These are phyloP conservation scores for Maniola hyperantus DNA, from an alignment of 2,888 invertebrate species.

Conservation along the genomic window DNA sequence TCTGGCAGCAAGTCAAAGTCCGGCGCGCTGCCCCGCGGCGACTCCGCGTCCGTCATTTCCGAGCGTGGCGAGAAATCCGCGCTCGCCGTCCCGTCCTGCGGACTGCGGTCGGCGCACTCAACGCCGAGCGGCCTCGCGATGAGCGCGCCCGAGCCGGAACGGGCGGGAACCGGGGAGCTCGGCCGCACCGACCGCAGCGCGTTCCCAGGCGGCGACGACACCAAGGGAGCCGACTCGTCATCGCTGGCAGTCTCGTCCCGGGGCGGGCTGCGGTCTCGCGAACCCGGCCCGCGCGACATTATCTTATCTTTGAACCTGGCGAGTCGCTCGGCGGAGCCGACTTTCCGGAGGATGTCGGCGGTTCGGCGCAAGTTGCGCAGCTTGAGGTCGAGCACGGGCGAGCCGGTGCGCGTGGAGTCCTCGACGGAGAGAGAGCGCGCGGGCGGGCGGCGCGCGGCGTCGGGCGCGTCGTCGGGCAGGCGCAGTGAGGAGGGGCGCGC, in stretches of 20 bases:
- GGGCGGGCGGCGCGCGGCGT: constrained; percentile 42
- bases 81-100: constrained; percentile 50
- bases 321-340: constrained; percentile 69
- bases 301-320: constrained; percentile 69
- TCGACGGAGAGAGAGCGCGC: constrained; percentile 71
- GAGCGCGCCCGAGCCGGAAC: constrained; percentile 35
- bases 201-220: constrained; percentile 60
- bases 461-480: constrained; percentile 53
- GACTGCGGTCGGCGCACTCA: constrained; percentile 50
- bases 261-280: constrained; percentile 67
- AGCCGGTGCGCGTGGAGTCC: constrained; percentile 59
- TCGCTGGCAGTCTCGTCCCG: constrained; percentile 81
- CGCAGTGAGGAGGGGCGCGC: constrained; percentile 62
- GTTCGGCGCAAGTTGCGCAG: constrained; percentile 63
- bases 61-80: constrained; percentile 71
- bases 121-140: constrained; percentile 45
- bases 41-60: constrained; percentile 68
- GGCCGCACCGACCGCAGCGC: constrained; percentile 41
- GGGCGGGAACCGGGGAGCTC: constrained; percentile 43
- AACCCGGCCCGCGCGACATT: constrained; percentile 58
- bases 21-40: constrained; percentile 56
- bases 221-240: constrained; percentile 87
- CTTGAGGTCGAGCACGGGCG: constrained; percentile 60
- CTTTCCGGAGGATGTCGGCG: constrained; percentile 65
- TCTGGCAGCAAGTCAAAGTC: constrained; percentile 63